These are phyloP conservation scores for Phrynocephalus forsythii DNA, from an alignment of 2,797 vertebrate genomes.

Conservation along the genomic window DNA sequence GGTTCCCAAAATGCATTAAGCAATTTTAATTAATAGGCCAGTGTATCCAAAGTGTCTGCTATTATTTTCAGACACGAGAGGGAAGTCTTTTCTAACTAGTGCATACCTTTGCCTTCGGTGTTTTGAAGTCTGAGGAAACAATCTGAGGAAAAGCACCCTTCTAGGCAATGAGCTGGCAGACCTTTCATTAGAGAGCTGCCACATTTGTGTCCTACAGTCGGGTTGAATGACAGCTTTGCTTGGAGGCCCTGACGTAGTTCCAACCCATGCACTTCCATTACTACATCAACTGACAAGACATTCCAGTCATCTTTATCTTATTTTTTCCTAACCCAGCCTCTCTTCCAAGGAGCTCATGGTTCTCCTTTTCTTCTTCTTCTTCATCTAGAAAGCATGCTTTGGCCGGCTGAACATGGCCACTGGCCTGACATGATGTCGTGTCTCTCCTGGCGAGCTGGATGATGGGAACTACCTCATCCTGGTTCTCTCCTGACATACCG, in stretches of 20 bases:
- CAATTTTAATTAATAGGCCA: neutral
- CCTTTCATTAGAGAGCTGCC: too few species aligned
- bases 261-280: neutral
- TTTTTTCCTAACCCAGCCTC: too few species aligned
- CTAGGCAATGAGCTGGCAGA: too few species aligned
- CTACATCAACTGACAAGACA: neutral
- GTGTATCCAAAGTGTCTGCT: neutral
- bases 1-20: neutral
- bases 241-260: neutral
- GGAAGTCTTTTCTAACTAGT: neutral
- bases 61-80: neutral
- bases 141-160: neutral
- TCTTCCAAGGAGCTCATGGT: neutral
- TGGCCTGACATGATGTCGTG: neutral
- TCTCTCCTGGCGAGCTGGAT: neutral
- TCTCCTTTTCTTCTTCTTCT: accelerated
- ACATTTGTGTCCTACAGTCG: too few species aligned
- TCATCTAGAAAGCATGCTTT: neutral
- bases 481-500: neutral
- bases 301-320: neutral
- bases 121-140: neutral
- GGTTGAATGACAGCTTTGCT: neutral
- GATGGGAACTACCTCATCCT: too few species aligned
- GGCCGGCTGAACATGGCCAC: neutral
- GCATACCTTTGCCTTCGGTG: neutral